Evolutionary conservation across 2,797 vertebrate genomes (phyloP).

Genomic region (Sebastes miniatus): DNA sequence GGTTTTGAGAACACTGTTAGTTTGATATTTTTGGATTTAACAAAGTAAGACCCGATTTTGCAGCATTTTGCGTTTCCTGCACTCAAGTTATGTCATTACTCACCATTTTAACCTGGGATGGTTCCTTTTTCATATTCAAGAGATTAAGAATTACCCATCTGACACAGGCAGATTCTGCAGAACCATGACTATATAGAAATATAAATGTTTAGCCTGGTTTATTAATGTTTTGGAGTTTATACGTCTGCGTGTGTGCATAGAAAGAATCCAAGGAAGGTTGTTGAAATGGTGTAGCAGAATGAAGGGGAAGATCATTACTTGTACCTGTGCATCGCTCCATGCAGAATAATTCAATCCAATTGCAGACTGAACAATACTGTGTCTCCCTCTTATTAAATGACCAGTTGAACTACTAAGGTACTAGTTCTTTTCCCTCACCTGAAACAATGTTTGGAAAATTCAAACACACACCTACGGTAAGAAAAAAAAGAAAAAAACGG

Average conservation of each 20-base stretch:
- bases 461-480: not conserved
- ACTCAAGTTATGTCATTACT: not conserved
- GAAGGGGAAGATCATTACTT: not conserved
- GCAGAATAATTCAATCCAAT: not conserved
- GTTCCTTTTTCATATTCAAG: not conserved
- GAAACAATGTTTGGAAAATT: not conserved
- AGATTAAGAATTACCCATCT: not conserved
- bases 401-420: not conserved
- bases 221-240: not conserved
- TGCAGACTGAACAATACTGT: not conserved
- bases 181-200: not conserved
- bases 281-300: not conserved
- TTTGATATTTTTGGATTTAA: not conserved
- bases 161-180: not conserved
- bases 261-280: not conserved
- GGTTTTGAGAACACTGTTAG: not conserved
- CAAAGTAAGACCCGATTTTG: not conserved
- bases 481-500: not conserved
- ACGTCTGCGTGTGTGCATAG: not conserved
- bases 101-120: not conserved
- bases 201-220: not conserved
- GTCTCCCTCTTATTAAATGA: not conserved
- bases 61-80: not conserved
- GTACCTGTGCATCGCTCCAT: not conserved
- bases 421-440: not conserved